phyloP scores from a whole-genome alignment of 1,140 invertebrate genomes.

The Notospermus geniculatus region DNA sequence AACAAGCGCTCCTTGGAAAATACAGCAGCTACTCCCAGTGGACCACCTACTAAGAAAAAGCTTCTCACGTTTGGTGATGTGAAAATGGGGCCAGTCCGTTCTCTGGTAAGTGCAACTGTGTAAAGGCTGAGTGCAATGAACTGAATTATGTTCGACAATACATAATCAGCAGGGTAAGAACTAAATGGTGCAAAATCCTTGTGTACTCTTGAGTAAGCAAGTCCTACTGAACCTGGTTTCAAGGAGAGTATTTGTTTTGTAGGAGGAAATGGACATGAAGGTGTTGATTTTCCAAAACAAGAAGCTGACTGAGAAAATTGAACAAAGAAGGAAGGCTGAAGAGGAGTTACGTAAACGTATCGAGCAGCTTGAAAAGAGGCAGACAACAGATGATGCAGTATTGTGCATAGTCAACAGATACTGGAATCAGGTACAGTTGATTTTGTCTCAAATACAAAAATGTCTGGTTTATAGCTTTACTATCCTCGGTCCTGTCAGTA shows the following conservation, averaged over 20 bases:
- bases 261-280: slow-evolving; percentile 96
- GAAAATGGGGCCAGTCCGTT: slow-evolving; percentile 87
- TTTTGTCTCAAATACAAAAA: background rate
- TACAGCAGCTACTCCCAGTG: slow-evolving; percentile 17
- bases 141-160: no score
- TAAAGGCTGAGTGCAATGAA: no score
- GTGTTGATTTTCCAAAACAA: slow-evolving; percentile 96
- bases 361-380: slow-evolving; percentile 93
- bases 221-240: background rate
- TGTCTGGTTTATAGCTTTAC: no score
- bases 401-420: slow-evolving; percentile 96
- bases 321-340: slow-evolving; percentile 85
- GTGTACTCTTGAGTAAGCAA: background rate
- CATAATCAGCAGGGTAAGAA: background rate
- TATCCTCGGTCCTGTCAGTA: no score
- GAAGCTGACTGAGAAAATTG: slow-evolving; percentile 84
- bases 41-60: slow-evolving; percentile 67
- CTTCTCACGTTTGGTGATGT: slow-evolving; percentile 82
- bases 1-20: no score
- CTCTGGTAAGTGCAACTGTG: slow-evolving; percentile 59
- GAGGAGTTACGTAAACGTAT: slow-evolving; percentile 87
- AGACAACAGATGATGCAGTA: slow-evolving; percentile 96
- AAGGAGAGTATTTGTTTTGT: slow-evolving; percentile 20
- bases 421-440: slow-evolving; percentile 69
- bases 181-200: background rate